Evolutionary conservation across 2,113 vertebrate genomes (phyloP), one percentile per base, ranked within the genome.

Genomic region (Cromileptes altivelis): DNA sequence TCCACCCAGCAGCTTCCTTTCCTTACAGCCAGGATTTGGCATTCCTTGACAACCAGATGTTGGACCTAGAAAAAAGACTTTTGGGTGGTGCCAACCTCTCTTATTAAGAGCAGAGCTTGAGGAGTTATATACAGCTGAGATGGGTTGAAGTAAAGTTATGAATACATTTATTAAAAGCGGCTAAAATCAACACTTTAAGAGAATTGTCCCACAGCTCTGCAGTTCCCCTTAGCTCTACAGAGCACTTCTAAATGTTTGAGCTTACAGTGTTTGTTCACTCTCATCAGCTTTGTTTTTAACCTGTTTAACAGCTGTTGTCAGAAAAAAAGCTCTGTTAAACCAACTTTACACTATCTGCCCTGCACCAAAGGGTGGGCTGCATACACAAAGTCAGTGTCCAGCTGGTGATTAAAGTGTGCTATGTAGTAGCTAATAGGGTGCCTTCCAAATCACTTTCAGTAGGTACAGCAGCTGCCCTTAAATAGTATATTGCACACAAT

Each of bases 1-100:
- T 93, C 86, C 85, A 76, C 87, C 81, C 84, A 82, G 75, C 47
- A 75, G 78, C 82, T 85, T 86, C 75, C 85, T 79, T 69, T 55
- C 55, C 70, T 72, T 50, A 56, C 57, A 85, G 82, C 56, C 72
- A 55, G 80, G 74, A 81, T 65, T 81, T 81, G 78, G 80, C 75
- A 40, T 84, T 86, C 65, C 37, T 81, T 85, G 84, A 88, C 82
- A 78, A 81, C 87, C 88, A 91, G 87, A 91, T 93, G 89, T 85
- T 82, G 81, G 65, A 62, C n/a, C 5, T 25, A 50, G 68, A 77
- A 85, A 58, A 83, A 62, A 86, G 72, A 60, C 37, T 52, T 61
- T 17, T 78, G 33, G 57, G 75, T 77, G 75, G 60, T 70, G 78
- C 77, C 82, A 86, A 55, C 65, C 61, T 74, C 19, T 81, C 19